Conservation (phyloP, 2,113 vertebrate species). For the Psephotus haematonotus region DNA sequence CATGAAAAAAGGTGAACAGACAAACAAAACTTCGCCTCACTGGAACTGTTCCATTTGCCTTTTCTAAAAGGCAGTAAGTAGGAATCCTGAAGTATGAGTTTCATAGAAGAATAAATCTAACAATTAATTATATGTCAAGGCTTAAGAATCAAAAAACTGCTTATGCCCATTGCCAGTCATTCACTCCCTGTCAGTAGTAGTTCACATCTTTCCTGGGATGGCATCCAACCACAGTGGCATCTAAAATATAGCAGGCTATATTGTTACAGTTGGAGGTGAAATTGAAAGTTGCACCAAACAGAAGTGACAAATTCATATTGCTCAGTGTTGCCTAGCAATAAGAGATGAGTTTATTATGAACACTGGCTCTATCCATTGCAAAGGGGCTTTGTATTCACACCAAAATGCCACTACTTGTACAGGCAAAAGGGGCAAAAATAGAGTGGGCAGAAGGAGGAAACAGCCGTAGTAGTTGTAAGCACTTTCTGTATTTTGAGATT, state of each 20-base stretch:
- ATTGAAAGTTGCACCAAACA: slow-evolving; percentile 83
- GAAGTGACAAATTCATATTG: slow-evolving; percentile 84
- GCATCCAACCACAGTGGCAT: slow-evolving; percentile 82
- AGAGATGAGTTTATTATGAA: slow-evolving; percentile 77
- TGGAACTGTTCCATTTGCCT: slow-evolving; percentile 32
- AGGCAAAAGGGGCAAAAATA: slow-evolving; percentile 42
- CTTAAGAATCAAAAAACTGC: slow-evolving; percentile 80
- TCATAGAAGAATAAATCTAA: slow-evolving; percentile 74
- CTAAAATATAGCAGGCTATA: slow-evolving; percentile 82
- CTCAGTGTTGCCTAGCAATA: slow-evolving; percentile 85
- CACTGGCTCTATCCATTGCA: slow-evolving; percentile 70
- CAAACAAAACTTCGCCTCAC: slow-evolving; percentile 22
- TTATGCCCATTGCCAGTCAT: slow-evolving; percentile 82
- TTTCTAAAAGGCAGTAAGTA: slow-evolving; percentile 64
- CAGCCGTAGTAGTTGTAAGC: neutral
- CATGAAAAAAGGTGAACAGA: neutral
- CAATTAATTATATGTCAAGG: slow-evolving; percentile 80
- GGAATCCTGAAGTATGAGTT: slow-evolving; percentile 40
- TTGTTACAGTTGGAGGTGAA: slow-evolving; percentile 86
- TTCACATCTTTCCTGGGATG: slow-evolving; percentile 85
- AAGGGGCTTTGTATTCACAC: slow-evolving; percentile 61
- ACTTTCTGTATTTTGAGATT: slow-evolving; percentile 37
- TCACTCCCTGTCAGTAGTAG: slow-evolving; percentile 82
- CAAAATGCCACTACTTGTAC: slow-evolving; percentile 34
- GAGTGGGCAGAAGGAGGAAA: slow-evolving; percentile 32